phyloP scores from a whole-genome alignment of 2,888 invertebrate genomes.

The Ectemnius continuus region DNA sequence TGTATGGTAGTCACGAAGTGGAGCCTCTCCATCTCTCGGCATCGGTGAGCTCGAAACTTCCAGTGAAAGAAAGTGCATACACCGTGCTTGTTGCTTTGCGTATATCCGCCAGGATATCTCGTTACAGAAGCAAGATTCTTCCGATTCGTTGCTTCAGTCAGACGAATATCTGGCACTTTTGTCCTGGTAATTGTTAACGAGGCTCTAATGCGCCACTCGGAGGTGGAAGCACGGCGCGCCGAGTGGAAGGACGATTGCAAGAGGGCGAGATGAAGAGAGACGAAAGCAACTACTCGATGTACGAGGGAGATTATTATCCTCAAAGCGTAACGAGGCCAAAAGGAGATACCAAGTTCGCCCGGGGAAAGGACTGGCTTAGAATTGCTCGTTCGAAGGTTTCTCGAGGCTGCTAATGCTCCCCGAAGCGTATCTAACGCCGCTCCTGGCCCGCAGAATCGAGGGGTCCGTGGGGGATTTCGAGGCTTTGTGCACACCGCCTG shows the following conservation, averaged over 20 bases:
- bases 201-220: too few relatives aligned
- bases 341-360: constrained; percentile 40
- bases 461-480: constrained; percentile 51
- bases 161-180: constrained; percentile 1
- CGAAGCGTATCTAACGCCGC: constrained; percentile 61
- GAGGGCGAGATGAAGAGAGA: constrained; percentile 15
- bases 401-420: constrained; percentile 53
- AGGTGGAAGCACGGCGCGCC: neutral
- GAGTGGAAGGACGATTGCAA: constrained; percentile 17
- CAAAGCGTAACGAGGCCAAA: constrained; percentile 53
- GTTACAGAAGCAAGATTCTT: neutral
- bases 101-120: neutral
- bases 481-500: constrained; percentile 41
- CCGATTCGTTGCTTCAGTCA: neutral
- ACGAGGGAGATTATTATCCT: constrained; percentile 51
- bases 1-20: too few relatives aligned
- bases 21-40: too few relatives aligned
- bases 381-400: constrained; percentile 54
- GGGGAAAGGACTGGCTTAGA: constrained; percentile 47
- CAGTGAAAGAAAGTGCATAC: too few relatives aligned
- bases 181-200: neutral
- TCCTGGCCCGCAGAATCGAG: constrained; percentile 52
- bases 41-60: too few relatives aligned
- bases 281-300: constrained; percentile 27
- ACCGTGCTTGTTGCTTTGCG: neutral